These are phyloP conservation scores for Hetaerina titia DNA, from an alignment of 2,888 invertebrate genomes.

Conservation along the genomic window DNA sequence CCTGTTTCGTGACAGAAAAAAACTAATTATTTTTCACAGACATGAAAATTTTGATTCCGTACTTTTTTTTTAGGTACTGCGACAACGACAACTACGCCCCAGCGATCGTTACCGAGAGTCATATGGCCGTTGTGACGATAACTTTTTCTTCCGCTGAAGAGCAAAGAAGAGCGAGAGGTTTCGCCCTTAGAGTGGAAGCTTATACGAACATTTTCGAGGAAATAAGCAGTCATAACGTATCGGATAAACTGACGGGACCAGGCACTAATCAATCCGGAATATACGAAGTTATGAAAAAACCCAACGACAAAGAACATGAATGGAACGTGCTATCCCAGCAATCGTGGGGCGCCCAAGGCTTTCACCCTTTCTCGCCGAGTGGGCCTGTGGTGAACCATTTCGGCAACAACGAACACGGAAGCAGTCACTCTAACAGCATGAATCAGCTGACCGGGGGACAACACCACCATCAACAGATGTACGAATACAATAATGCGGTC, in stretches of 20 bases:
- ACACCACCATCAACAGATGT: not conserved
- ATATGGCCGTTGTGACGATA: constrained; percentile 56
- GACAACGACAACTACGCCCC: constrained; percentile 29
- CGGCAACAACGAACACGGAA: not conserved
- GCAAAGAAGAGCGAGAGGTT: not conserved
- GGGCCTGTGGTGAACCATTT: not conserved
- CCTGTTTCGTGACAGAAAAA: too few species aligned
- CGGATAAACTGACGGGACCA: not conserved
- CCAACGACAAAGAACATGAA: not conserved
- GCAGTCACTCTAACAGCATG: not conserved
- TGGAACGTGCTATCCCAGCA: constrained; percentile 33
- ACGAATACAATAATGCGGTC: not conserved
- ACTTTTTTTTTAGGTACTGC: constrained; percentile 28
- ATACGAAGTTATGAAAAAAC: not conserved
- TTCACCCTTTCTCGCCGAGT: not conserved
- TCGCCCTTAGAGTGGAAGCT: constrained; percentile 18
- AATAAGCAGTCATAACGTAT: not conserved
- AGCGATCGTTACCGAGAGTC: constrained; percentile 44
- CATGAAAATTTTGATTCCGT: not conserved
- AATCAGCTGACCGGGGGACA: not conserved
- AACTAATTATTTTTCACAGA: too few species aligned
- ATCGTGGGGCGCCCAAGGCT: not conserved
- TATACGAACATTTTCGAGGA: not conserved
- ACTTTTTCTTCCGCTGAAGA: not conserved
- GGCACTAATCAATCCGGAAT: not conserved